Conservation (phyloP, 2,113 vertebrate genomes). For the Glaucidium brasilianum region DNA sequence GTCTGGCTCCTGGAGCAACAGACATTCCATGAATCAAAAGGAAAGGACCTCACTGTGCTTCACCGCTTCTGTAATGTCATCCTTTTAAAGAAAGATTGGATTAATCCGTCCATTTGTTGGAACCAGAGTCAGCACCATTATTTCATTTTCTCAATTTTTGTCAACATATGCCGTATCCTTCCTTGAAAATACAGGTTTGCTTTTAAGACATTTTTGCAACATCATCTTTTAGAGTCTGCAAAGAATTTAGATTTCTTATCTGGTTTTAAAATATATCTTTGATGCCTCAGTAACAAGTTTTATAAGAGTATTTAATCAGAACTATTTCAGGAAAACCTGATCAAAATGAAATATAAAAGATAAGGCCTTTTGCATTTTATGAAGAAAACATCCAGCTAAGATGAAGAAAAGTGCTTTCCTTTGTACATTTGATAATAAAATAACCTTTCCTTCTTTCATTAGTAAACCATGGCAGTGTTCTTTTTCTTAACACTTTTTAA, state of each 20-base stretch:
- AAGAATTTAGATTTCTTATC: not conserved
- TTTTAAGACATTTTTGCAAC: not conserved
- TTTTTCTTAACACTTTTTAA: slow-evolving; percentile 45
- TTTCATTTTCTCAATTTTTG: not conserved
- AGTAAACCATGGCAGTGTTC: not conserved
- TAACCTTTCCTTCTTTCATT: slow-evolving; percentile 57
- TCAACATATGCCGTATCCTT: not conserved
- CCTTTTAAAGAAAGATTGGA: not conserved
- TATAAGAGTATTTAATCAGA: slow-evolving; percentile 18
- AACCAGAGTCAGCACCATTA: not conserved
- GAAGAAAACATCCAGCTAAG: not conserved
- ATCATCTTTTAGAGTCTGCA: not conserved
- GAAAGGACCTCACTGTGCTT: not conserved
- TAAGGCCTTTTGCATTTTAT: not conserved
- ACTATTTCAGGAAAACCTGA: not conserved
- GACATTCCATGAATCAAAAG: not conserved
- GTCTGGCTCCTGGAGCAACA: not conserved
- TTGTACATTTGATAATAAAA: slow-evolving; percentile 43
- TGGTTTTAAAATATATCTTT: not conserved
- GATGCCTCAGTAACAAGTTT: not conserved
- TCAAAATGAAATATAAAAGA: slow-evolving; percentile 11
- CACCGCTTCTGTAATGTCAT: not conserved
- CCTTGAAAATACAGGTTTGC: not conserved
- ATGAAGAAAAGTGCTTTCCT: slow-evolving; percentile 5
- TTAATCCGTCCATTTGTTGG: not conserved